Evolutionary conservation across 2,797 vertebrate genomes (phyloP), one percentile per base, ranked within the genome.

Genomic region (Okamejei kenojei): DNA sequence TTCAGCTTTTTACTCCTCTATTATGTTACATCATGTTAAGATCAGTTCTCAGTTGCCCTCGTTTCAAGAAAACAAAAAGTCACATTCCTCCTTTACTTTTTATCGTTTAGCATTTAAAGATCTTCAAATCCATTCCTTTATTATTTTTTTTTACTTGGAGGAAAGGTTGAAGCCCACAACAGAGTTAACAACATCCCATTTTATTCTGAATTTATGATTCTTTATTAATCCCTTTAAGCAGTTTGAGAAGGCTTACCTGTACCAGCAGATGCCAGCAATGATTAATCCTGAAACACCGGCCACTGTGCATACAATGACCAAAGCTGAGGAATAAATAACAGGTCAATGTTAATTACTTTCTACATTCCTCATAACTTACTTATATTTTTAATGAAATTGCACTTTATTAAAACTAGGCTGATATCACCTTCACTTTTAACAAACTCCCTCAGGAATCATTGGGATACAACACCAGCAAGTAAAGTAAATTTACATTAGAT

Each of bases 211-310:
- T 8, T 7, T 93, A 26, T 74, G n/a, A 63, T 65, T 54, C 15
- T 77, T 78, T n/a, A 76, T 29, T 7, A 32, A 63, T 65, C 65
- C 1, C 17, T 68, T 8, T 63, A 76, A n/a, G 26, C 10, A 17
- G 54, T 19, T 80, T 45, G 29, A 78, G 29, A 15, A 71, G 9
- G 94, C 96, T 97, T 95, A 98, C 98, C 98, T 98, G 96, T 97
- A 96, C 98, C 98, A 99, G 94, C 97, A 99, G 32, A 97, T 93
- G 0, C 95, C 97, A 0, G 97, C 97, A 93, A 97, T 32, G 0
- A 97, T 93, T 93, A 99, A 94, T 0, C 96, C 97, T 0, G 97
- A 94, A 0, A 96, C 95, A 0, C 97, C 97, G 0, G 96, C 96
- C 86, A 97, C 94, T 0, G 97, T 96, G 95, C 97, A 98, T 76